Evolutionary conservation across 2,797 vertebrate genomes (phyloP), one percentile per base, ranked within the genome.

Genomic region (Tiaroga cobitis): DNA sequence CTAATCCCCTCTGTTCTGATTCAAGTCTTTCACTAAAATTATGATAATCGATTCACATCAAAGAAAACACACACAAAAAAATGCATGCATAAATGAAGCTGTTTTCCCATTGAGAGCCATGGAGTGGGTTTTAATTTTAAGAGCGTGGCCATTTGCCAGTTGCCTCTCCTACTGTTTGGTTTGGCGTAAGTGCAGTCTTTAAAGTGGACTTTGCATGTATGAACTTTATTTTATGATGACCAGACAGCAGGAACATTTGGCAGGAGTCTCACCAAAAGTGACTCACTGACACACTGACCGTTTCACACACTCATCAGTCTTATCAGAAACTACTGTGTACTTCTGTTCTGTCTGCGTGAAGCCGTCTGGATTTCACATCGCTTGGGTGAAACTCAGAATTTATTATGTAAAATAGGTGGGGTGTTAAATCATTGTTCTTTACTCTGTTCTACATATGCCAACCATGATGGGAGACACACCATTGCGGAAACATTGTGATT

Each of bases 241-340:
- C 2, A 61, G 51, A 82, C 41, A 65, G 56, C 26, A n/a, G 70
- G 24, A 51, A 65, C 63, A 67, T 34, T 61, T 79, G n/a, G 37
- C 41, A 32, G 5, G 9, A 65, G 26, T 8, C 15, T 61, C 34
- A 41, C 21, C 26, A 59, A 10, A 29, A 43, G 39, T 87, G 89
- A 89, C 79, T 90, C 80, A 88, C 89, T 93, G 89, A 90, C 90
- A 90, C 56, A 90, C 82, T 93, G 86, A 90, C 87, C 72, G 83
- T n/a, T 73, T 87, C 76, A 84, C 80, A 74, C 65, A 29, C 32
- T 49, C 18, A 32, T 5, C 8, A 5, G 8, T 11, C 67, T 51
- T 49, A 65, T 81, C 76, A 21, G 46, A 69, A 84, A 54, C 61
- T 54, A 56, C 18, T 18, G 61, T 9, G 10, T 32, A 34, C 34